A percentile compares a stretch with the other conserved stretches of the same genome.
These are phyloP conservation scores for Choristoneura rosaceana DNA, from an alignment of 2,888 invertebrate species.

Conservation along the genomic window DNA sequence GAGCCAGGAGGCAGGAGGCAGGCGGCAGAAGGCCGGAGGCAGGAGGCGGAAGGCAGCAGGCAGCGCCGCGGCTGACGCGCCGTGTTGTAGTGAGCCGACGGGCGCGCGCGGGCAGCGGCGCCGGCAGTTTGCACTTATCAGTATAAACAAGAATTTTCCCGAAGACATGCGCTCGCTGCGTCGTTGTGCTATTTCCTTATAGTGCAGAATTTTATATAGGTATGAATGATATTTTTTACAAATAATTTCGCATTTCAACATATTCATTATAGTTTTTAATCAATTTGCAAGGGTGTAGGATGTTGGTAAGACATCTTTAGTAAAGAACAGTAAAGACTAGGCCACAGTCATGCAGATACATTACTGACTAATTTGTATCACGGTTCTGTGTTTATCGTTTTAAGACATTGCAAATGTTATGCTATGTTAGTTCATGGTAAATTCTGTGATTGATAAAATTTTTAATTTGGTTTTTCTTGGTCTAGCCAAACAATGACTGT, in stretches of 20 bases:
- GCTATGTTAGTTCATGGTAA: not conserved
- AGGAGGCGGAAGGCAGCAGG: too few species aligned
- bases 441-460: not conserved
- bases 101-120: constrained; percentile 43
- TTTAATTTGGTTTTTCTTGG: not conserved
- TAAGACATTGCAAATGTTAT: not conserved
- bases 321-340: not conserved
- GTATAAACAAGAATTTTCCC: constrained; percentile 26
- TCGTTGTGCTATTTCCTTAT: constrained; percentile 8
- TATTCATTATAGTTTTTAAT: not conserved
- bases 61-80: not conserved
- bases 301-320: too few species aligned
- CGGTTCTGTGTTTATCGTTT: not conserved
- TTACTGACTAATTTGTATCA: not conserved
- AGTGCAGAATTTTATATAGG: constrained; percentile 37
- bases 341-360: not conserved
- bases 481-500: not conserved
- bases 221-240: not conserved
- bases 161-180: constrained; percentile 25
- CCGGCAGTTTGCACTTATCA: constrained; percentile 25
- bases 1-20: too few species aligned
- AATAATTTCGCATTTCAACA: not conserved
- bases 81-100: constrained; percentile 38
- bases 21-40: too few species aligned
- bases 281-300: not conserved